These are phyloP conservation scores for Macrosiphum euphorbiae DNA, from an alignment of 2,888 invertebrate species.

Conservation along the genomic window DNA sequence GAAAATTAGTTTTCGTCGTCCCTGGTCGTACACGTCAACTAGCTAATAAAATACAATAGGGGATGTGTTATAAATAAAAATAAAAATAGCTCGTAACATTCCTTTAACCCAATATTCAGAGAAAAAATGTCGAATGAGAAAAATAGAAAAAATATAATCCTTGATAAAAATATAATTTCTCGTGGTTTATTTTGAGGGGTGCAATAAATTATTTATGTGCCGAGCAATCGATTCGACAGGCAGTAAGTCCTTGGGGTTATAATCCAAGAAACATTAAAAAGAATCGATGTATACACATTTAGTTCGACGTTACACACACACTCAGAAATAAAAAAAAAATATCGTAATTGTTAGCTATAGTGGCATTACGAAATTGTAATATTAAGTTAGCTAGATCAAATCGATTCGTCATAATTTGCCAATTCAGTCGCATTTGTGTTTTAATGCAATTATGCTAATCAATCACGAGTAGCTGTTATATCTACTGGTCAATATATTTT, in stretches of 20 bases:
- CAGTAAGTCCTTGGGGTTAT: slow-evolving; percentile 58
- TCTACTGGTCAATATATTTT: slow-evolving; percentile 41
- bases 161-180: slow-evolving; percentile 52
- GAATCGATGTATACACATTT: slow-evolving; percentile 43
- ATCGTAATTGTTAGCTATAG: slow-evolving; percentile 29
- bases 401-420: slow-evolving; percentile 65
- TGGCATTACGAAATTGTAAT: slow-evolving; percentile 55
- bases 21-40: background rate
- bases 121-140: background rate
- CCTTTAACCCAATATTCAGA: background rate
- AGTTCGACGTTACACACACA: background rate
- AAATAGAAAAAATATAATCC: slow-evolving; percentile 21
- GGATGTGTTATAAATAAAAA: background rate
- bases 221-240: slow-evolving; percentile 59
- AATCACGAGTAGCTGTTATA: slow-evolving; percentile 36
- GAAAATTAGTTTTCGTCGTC: background rate
- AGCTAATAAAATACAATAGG: background rate
- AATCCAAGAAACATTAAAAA: slow-evolving; percentile 45
- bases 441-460: slow-evolving; percentile 59
- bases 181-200: slow-evolving; percentile 41
- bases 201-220: slow-evolving; percentile 54
- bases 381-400: slow-evolving; percentile 64
- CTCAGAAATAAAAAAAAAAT: slow-evolving; percentile 24
- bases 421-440: slow-evolving; percentile 32
- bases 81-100: background rate